A percentile compares a stretch with the other conserved stretches of the same genome.
phyloP scores from a whole-genome alignment of 2,888 invertebrate species.

The Calliopum simillimum region DNA sequence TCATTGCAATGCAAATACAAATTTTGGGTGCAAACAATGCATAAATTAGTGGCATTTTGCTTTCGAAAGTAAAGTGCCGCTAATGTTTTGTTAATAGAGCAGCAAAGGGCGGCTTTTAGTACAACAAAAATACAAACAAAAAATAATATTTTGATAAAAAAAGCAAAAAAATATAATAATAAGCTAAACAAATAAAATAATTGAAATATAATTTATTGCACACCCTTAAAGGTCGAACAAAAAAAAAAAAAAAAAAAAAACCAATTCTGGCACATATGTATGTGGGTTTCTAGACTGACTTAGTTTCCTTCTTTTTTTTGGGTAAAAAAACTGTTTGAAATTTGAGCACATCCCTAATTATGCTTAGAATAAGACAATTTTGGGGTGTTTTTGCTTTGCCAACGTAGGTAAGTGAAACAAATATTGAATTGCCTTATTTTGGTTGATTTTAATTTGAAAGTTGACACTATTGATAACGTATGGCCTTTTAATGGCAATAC shows the following conservation, averaged over 20 bases:
- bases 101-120: background rate
- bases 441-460: slow-evolving; percentile 21
- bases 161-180: background rate
- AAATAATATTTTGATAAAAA: slow-evolving; percentile 1
- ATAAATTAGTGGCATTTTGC: slow-evolving; percentile 13
- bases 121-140: background rate
- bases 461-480: slow-evolving; percentile 32
- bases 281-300: background rate
- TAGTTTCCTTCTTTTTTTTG: slow-evolving; percentile 9
- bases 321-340: slow-evolving; percentile 26
- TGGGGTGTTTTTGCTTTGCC: slow-evolving; percentile 18
- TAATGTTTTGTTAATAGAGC: slow-evolving; percentile 22
- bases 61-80: background rate
- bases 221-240: background rate
- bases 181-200: slow-evolving; percentile 26
- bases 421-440: slow-evolving; percentile 1
- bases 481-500: slow-evolving; percentile 24
- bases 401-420: background rate
- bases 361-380: background rate
- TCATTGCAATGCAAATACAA: slow-evolving; percentile 12
- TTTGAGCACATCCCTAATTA: slow-evolving; percentile 31
- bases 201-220: slow-evolving; percentile 34
- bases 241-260: background rate
- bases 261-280: background rate
- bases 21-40: slow-evolving; percentile 19